Evolutionary conservation across 2,113 vertebrate genomes (phyloP), one percentile per base, ranked within the genome.

Genomic region (Cisticola juncidis): DNA sequence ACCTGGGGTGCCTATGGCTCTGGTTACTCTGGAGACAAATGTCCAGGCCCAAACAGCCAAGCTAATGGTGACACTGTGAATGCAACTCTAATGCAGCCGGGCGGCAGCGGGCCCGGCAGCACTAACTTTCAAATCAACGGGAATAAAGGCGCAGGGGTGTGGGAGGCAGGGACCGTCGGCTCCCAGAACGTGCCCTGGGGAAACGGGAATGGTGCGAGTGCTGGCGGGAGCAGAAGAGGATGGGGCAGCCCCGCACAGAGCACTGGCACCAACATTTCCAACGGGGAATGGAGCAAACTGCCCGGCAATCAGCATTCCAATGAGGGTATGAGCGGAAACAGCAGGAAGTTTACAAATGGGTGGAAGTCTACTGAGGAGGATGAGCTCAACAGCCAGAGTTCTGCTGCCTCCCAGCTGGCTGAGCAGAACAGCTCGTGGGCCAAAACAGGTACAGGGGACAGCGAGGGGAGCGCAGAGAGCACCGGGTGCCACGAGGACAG

Each of bases 11-110:
- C 97, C 96, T 98, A 98, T 90, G 97, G 98, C 98, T 98, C 99
- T 97, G 97, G 96, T 97, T 99, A 98, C 98, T 98, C 99, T 97
- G 98, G 98, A 98, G 99, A 99, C 96, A 99, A 99, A 98, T 98
- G 98, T 98, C 97, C 98, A 45, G 98, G 98, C 98, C 97, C 98
- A 47, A 98, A 97, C 94, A 98, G 98, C 98, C 98, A 98, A 98
- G 98, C 98, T 97, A 98, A 97, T 97, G 98, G 98, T 97, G 99
- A 99, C 99, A 99, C 99, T 99, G 99, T 99, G 99, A 99, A 99
- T 97, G 98, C 99, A 98, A 98, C 99, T 98, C 98, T 98, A 98
- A 98, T 98, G 98, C 99, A 99, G 98, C 98, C 98, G 85, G 98
- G 98, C 94, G 74, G 97, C 57, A 98, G 98, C 54, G 98, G 98